Conservation (phyloP, 2,113 vertebrate genomes). For the Sinocyclocheilus grahami region DNA sequence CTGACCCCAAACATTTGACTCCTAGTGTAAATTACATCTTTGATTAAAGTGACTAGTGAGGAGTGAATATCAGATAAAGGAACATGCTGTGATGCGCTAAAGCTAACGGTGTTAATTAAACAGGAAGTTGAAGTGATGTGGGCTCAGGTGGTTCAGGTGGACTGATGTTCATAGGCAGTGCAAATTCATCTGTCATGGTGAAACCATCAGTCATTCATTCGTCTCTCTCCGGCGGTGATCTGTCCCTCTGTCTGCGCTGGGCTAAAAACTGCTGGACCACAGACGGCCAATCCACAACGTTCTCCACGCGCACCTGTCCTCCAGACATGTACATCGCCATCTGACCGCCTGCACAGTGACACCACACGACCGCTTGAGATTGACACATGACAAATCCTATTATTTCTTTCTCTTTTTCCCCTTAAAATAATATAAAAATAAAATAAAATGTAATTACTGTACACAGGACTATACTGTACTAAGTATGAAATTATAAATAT, state of each 20-base stretch:
- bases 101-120: not conserved
- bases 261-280: conserved; percentile 52
- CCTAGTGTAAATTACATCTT: not conserved
- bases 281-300: conserved; percentile 52
- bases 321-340: not conserved
- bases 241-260: conserved; percentile 48
- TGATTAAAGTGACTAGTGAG: not conserved
- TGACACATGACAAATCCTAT: not conserved
- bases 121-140: not conserved
- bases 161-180: not conserved
- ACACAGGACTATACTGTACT: too few species aligned
- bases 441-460: too few species aligned
- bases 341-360: conserved; percentile 43
- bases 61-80: not conserved
- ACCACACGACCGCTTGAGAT: not conserved
- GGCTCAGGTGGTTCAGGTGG: not conserved
- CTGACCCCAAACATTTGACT: not conserved
- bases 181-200: not conserved
- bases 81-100: not conserved
- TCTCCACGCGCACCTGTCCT: conserved; percentile 40
- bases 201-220: not conserved
- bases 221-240: not conserved
- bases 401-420: not conserved
- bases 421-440: not conserved
- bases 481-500: too few species aligned